Base-by-base conservation (phyloP, 2,113 vertebrate genomes). In the Electrona antarctica region DNA sequence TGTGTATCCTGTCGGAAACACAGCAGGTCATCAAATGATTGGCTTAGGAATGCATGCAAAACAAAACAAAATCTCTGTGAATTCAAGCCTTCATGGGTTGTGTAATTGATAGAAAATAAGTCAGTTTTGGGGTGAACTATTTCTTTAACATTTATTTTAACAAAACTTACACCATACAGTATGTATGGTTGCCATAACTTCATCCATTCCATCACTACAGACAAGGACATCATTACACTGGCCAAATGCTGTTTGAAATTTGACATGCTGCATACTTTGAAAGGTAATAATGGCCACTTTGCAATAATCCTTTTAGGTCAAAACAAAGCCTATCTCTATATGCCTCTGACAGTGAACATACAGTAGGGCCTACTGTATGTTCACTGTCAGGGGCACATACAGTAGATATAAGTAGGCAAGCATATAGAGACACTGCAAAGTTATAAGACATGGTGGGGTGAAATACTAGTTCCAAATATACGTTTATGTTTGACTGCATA, bases 401-500 rank as follows among this genome's bases (percentile, higher is more conserved):
- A n/a, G n/a, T n/a, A 21, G 21, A 21, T 21, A 21, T 21, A 2
- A 21, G 21, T 21, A 21, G 21, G 21, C 85, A 89, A 80, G 71
- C 85, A 88, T 60, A 81, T 83, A 72, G 73, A 83, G 59, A 78
- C 72, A 65, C 77, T 79, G 50, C 47, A 69, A 72, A 74, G 47
- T 62, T 69, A 63, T 28, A 72, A 85, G 59, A 73, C 67, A 83
- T 85, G 73, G 71, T 46, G 60, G 12, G 54, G 15, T n/a, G 67
- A 72, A 54, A 55, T 41, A 4, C 41, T 73, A 60, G 7, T 74
- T 71, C 56, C 85, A 92, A 92, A 92, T 92, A 93, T 92, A 92
- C 88, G n/a, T 21, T 21, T 21, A 78, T 76, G 56, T 64, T n/a
- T 54, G 68, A 47, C 56, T 85, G 89, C 91, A 92, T 92, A 90